Evolutionary conservation across 2,888 invertebrate genomes (phyloP).

Genomic region (Pheosia tremula): DNA sequence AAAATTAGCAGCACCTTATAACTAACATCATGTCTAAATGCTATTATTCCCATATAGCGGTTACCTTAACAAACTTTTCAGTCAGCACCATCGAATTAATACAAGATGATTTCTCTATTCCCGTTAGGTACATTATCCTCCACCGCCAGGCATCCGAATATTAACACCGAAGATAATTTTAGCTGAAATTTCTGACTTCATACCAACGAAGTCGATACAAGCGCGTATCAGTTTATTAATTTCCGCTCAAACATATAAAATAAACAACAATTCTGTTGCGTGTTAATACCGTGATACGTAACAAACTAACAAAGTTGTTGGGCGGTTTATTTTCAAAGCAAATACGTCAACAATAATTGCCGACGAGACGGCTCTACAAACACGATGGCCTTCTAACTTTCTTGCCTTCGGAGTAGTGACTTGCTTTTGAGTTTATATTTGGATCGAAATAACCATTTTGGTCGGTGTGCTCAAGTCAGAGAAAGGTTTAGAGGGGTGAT

Average conservation of each 20-base stretch:
- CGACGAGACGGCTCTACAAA: slow-evolving; percentile 13
- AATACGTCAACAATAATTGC: slow-evolving; percentile 35
- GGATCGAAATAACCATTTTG: background rate
- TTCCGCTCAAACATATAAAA: slow-evolving; percentile 39
- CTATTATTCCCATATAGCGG: background rate
- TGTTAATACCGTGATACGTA: slow-evolving; percentile 42
- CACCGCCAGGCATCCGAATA: background rate
- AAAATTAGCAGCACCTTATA: too few relatives aligned
- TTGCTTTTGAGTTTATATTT: background rate
- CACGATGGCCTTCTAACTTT: slow-evolving; percentile 4
- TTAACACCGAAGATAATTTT: background rate
- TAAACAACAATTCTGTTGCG: slow-evolving; percentile 41
- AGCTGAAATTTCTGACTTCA: slow-evolving; percentile 11
- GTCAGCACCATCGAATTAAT: background rate
- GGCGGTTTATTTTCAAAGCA: slow-evolving; percentile 44
- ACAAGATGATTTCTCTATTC: background rate
- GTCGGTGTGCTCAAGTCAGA: background rate
- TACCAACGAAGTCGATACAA: slow-evolving; percentile 17
- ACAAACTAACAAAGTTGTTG: slow-evolving; percentile 45
- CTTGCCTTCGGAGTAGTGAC: background rate
- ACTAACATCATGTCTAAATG: too few relatives aligned
- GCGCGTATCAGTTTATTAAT: slow-evolving; percentile 35
- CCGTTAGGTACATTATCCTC: background rate
- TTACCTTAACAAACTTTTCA: background rate
- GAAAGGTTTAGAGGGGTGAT: background rate